Evolutionary conservation across 2,797 vertebrate species (phyloP), one percentile per base, ranked within the genome.

Genomic region (Brachyrhaphis roseni): DNA sequence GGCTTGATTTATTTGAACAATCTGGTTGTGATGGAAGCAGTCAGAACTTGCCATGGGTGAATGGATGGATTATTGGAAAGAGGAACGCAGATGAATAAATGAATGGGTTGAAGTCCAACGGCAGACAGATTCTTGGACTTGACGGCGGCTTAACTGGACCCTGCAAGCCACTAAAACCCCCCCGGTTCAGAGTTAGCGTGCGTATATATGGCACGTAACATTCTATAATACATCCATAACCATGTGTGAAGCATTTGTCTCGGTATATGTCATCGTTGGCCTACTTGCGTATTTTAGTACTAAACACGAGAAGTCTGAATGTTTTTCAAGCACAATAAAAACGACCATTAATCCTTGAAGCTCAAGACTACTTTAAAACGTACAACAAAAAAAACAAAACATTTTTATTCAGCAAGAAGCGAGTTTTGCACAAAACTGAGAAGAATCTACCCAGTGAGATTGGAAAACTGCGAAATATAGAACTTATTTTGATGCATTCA

Each of bases 91-190:
- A 87, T 86, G 84, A 81, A 84, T 36, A 80, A 82, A 71, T 46
- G 72, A 82, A 85, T 71, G 80, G 83, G 82, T 77, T 83, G 84
- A 85, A 90, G 89, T 86, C 82, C 88, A 92, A 90, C 88, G 90
- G 88, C 86, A 93, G 89, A 93, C 93, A 92, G 93, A 95, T 94
- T 89, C 80, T 88, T 90, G 86, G 86, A 88, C 85, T 75, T 92
- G 90, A 93, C 93, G 94, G 93, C 90, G 78, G 59, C 74, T 92
- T 82, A 85, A 90, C 90, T 59, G 72, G 86, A 77, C 81, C 86
- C 64, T 85, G 31, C 71, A 74, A 82, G 78, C 10, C 71, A 77
- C 46, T 77, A 74, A 81, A 53, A 43, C 47, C 82, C 51, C 64
- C 18, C 47, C 47, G 0, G 36, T 75, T 76, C 53, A 79, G 75